Base-by-base conservation (phyloP, 2,113 vertebrate species). In the Neoarius graeffei region DNA sequence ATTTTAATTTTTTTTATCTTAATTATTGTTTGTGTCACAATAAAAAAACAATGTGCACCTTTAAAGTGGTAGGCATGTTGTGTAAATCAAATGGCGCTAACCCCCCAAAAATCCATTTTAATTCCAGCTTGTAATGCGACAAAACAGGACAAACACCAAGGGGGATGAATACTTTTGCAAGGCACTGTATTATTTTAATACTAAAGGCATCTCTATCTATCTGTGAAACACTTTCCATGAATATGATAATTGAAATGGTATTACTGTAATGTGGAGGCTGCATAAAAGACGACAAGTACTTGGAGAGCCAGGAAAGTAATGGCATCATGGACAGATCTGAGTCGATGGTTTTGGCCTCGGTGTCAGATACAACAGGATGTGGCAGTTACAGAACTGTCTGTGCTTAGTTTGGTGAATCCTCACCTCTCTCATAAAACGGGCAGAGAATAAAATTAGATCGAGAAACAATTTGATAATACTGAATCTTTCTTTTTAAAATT, bases 181-280 rank as follows among this genome's bases (percentile, higher is more conserved):
- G 4, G 42, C 42, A 4, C 3, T 57, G 14, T 10, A 74, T 92
- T 91, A 91, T 89, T 88, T 2, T 66, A 54, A 62, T 48, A 74
- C 87, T 87, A 89, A 62, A 83, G 59, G 6, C 86, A 81, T 85
- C 76, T 17, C 74, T 74, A 67, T n/a, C 30, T 48, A 50, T 27
- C 20, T 57, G 10, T 76, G 20, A 69, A 54, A n/a, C n/a, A 20
- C 23, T 62, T 27, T 48, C 27, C 56, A 85, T 35, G n/a, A 71
- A 71, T 84, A 64, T 84, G 13, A 57, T 85, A 20, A 50, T 27
- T 4, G 27, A 67, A 23, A 67, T 27, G 27, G 30, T 48, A n/a
- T 74, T 56, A 56, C 20, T 85, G 20, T n/a, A 27, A 52, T 86
- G n/a, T 67, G 76, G 50, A 64, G 56, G 48, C 64, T 84, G 81